Conservation (phyloP, 1,140 invertebrate genomes). For the Orussus abietinus region DNA sequence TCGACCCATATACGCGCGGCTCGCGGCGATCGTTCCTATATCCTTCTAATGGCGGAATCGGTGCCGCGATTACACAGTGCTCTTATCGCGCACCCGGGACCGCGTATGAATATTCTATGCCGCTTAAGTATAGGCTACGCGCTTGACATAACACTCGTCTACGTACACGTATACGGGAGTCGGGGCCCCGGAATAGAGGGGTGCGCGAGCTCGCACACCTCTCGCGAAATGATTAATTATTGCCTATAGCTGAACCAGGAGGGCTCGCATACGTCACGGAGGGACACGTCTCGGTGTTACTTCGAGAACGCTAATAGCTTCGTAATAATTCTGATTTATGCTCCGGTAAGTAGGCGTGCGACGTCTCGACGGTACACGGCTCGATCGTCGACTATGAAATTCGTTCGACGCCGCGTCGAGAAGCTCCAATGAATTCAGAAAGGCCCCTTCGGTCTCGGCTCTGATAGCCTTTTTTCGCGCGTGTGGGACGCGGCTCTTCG, state of each 20-base stretch:
- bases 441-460: too few relatives aligned
- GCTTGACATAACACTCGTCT: constrained; percentile 26
- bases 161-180: constrained; percentile 12
- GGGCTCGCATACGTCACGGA: constrained; percentile 24
- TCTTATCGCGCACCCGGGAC: constrained; percentile 40
- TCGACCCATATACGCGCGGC: constrained; percentile 29
- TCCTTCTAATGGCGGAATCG: constrained; percentile 39
- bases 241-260: constrained; percentile 33
- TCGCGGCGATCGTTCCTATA: constrained; percentile 27
- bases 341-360: constrained; percentile 34
- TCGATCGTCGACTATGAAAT: too few relatives aligned
- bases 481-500: too few relatives aligned
- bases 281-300: constrained; percentile 44
- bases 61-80: constrained; percentile 20
- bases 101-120: constrained; percentile 51
- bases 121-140: constrained; percentile 43
- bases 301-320: constrained; percentile 43
- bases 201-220: constrained; percentile 15
- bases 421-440: too few relatives aligned
- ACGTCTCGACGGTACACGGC: constrained; percentile 21
- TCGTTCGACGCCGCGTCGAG: too few relatives aligned
- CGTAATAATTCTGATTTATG: constrained; percentile 49
- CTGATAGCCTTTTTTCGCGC: too few relatives aligned
- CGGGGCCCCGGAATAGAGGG: constrained; percentile 7
- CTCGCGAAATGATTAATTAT: constrained; percentile 47